Evolutionary conservation across 2,113 vertebrate genomes (phyloP).

Genomic region (Hippocampus mohnikei): DNA sequence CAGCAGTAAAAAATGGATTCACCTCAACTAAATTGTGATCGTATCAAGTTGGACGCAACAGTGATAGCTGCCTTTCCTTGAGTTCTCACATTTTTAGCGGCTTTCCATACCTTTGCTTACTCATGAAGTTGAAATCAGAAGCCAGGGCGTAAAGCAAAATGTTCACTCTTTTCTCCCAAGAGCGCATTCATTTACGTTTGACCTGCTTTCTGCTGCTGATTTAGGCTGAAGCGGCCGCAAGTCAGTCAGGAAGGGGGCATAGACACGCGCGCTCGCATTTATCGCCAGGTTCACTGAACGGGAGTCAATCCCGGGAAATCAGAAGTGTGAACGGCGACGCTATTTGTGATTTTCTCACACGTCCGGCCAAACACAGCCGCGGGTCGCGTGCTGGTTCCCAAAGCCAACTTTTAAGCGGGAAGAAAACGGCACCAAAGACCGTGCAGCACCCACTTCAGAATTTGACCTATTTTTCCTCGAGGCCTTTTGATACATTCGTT

Average conservation of each 20-base stretch:
- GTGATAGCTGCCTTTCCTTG: background rate
- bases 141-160: slow-evolving; percentile 1
- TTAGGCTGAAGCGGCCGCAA: slow-evolving; percentile 6
- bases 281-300: background rate
- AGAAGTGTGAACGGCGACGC: background rate
- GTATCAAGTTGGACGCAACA: background rate
- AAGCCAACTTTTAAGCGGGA: background rate
- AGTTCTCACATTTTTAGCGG: background rate
- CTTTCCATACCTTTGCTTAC: slow-evolving; percentile 20
- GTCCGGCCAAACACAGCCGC: background rate
- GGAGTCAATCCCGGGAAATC: background rate
- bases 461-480: background rate
- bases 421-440: too few relatives aligned
- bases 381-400: background rate
- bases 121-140: slow-evolving; percentile 7
- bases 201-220: background rate
- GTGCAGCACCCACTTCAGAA: background rate
- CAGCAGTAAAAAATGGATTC: background rate
- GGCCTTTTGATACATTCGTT: background rate
- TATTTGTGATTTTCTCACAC: background rate
- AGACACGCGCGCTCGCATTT: background rate
- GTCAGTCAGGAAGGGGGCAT: background rate
- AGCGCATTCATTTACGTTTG: slow-evolving; percentile 14
- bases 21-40: background rate
- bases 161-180: background rate